phyloP scores from a whole-genome alignment of 2,797 vertebrate species.

The Esox masquinongy region DNA sequence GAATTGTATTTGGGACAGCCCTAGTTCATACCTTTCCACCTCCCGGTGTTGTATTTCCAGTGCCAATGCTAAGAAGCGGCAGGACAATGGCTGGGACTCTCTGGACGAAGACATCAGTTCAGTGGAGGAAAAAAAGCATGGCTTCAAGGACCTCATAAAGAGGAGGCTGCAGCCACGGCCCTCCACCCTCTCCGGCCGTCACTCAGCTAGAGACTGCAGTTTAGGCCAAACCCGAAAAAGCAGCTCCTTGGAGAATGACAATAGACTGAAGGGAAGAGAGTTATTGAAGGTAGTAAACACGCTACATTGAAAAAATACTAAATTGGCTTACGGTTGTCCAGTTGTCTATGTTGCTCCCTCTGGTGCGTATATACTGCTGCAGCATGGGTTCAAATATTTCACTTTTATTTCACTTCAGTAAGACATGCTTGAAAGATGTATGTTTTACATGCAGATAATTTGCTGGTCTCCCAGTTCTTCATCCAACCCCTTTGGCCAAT shows the following conservation, averaged over 20 bases:
- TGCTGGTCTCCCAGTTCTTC: no score
- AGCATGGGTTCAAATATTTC: no score
- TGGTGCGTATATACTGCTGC: no score
- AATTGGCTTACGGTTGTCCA: no score
- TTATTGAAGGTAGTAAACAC: no score
- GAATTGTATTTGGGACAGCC: no score
- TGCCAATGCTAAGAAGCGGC: constrained; percentile 31
- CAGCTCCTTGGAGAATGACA: constrained; percentile 42
- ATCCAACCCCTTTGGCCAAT: no score
- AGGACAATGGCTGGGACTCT: constrained; percentile 50
- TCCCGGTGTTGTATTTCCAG: neutral
- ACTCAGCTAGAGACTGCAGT: constrained; percentile 33
- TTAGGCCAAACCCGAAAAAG: constrained; percentile 23
- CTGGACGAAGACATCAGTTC: constrained; percentile 64
- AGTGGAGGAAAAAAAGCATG: constrained; percentile 67
- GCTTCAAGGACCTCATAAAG: constrained; percentile 67
- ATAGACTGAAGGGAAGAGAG: constrained; percentile 8
- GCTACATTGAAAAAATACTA: no score
- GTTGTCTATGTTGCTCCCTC: no score
- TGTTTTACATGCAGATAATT: no score
- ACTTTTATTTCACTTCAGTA: no score
- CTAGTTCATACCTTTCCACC: neutral
- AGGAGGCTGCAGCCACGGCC: constrained; percentile 29
- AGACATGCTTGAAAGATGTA: no score
- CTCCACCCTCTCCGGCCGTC: constrained; percentile 25